Evolutionary conservation across 2,888 invertebrate genomes (phyloP), one percentile per base, ranked within the genome.

Genomic region (Rhamnusium bicolor): DNA sequence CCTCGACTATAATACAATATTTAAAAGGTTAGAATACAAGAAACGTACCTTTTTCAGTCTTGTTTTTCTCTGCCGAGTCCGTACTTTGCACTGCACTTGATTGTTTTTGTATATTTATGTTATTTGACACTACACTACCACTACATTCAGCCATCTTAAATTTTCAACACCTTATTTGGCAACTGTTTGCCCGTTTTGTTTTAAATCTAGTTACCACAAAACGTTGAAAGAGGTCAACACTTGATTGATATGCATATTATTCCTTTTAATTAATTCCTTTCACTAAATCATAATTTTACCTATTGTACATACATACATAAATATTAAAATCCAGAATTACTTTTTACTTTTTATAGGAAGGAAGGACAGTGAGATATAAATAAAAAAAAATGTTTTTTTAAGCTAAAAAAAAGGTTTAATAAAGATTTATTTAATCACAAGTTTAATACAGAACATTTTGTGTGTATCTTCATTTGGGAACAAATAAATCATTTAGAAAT

Each of bases 91-190:
- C 82, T 73, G 76, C 77, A 81, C 81, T 82, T 60, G 78, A 80
- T 79, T 81, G 82, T 79, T 84, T 86, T 77, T 81, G 82, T 72
- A 78, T 82, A 83, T 84, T 87, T 84, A 81, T 79, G 80, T 83
- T 86, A 84, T 86, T 87, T 83, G 83, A 81, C 83, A 85, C 85
- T 83, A 83, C 83, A 85, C 85, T 86, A 83, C 83, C 86, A 86
- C 85, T 85, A 84, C 85, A 81, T 84, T 88, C 88, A 82, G 89
- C 88, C 88, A 88, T 88, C 74, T 79, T 78, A 76, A 76, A 77
- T 71, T 80, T 80, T 76, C 75, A 82, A 80, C 80, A 75, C 75
- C 62, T 74, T 75, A 63, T 72, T 76, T 62, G 68, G 71, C 72
- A 71, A 75, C 68, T 69, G 67, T 73, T 72, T 56, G 60, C 60